These are phyloP conservation scores for Carollia perspicillata DNA, from an alignment of 2,113 vertebrate genomes.

Conservation along the genomic window DNA sequence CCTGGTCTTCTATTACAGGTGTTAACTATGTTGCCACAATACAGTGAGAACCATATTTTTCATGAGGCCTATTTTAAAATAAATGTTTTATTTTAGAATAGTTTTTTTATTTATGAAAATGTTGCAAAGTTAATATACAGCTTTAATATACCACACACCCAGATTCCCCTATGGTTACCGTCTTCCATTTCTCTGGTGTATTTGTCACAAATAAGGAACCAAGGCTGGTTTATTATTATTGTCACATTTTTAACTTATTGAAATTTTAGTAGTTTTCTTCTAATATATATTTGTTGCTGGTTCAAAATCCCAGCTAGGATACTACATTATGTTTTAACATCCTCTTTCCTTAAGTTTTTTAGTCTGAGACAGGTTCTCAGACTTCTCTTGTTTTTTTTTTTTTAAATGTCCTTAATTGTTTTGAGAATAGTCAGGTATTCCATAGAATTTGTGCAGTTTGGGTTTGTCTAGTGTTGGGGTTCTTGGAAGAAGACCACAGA, in stretches of 20 bases:
- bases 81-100: neutral
- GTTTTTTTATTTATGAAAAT: neutral
- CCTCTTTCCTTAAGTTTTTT: neutral
- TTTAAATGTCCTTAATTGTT: neutral
- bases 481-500: neutral
- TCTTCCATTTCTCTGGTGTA: neutral
- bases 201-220: neutral
- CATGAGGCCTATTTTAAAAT: neutral
- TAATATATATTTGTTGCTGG: neutral
- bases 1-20: neutral
- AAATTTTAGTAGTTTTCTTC: neutral
- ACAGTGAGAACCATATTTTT: neutral
- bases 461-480: neutral
- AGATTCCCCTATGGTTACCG: neutral
- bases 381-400: neutral
- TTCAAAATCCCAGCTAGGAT: neutral
- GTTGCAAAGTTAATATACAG: neutral
- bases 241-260: neutral
- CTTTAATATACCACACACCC: neutral
- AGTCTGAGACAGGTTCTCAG: neutral
- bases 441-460: neutral
- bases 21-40: neutral
- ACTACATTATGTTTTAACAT: neutral
- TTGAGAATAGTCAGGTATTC: neutral
- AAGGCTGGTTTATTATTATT: neutral